A percentile compares a stretch with the other conserved stretches of the same genome.
These are phyloP conservation scores for Athetis lepigone DNA, from an alignment of 2,888 invertebrate genomes.

Conservation along the genomic window DNA sequence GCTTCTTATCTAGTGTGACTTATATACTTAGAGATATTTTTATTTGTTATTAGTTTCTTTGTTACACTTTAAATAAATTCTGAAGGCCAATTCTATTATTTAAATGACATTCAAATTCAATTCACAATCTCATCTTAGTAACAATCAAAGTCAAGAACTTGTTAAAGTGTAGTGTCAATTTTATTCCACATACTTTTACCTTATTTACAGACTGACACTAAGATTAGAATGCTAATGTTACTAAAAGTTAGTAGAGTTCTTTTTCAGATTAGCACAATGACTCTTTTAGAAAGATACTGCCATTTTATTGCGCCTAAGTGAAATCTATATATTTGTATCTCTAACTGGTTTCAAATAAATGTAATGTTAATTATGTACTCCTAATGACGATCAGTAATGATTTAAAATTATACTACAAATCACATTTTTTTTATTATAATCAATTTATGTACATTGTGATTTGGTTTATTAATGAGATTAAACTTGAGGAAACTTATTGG, in stretches of 20 bases:
- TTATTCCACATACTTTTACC: no score
- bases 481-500: neutral
- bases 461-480: neutral
- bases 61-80: no score
- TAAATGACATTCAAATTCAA: no score
- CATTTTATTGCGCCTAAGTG: slow-evolving; percentile 13
- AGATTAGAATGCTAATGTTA: no score
- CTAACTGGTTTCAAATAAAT: slow-evolving; percentile 4
- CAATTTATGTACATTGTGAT: neutral
- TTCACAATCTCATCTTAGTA: no score
- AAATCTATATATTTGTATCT: slow-evolving; percentile 4
- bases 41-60: no score
- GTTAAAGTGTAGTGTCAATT: no score
- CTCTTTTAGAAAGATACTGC: slow-evolving; percentile 12
- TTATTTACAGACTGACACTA: no score
- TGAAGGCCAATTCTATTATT: no score
- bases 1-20: slow-evolving; percentile 24
- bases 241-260: no score
- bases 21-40: no score
- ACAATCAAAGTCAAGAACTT: no score
- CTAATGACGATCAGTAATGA: neutral
- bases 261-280: slow-evolving; percentile 13
- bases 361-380: slow-evolving; percentile 1
- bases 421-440: neutral
- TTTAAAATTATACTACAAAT: neutral